Base-by-base conservation (phyloP, 2,888 invertebrate species). In the Piscicola geometra region DNA sequence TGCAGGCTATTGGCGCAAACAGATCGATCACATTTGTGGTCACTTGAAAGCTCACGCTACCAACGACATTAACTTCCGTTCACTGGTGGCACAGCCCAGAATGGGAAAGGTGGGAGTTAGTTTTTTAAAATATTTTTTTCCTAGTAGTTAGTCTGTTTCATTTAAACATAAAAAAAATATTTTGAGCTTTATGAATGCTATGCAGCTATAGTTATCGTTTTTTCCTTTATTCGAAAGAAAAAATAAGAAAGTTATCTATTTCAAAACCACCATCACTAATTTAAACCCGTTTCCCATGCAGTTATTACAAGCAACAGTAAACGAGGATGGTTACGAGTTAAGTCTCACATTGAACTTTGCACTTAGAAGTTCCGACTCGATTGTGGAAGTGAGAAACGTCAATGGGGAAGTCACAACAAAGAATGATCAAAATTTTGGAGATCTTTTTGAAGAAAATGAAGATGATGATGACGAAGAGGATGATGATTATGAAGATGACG, bases 1-100 rank as follows among this genome's bases (percentile, higher is more conserved):
- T 5, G n/a, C 77, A 85, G 86, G 86, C 33, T 86, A 85, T 79
- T 86, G 86, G 86, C 80, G 85, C 41, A 85, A 85, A 77, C 86
- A 86, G 77, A 80, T 86, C 71, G 86, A 86, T 28, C 86, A 86
- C 79, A 82, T 86, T 30, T 83, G 83, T 78, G 83, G 83, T 69
- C 86, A 86, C 76, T 79, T 86, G 28, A 86, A 85, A 77, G 84
- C 84, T 9, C 83, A 85, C 78, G 84, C 85, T 12, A 82, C 84
- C 75, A 85, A 85, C 80, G 83, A 85, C 79, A 82, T 85, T 2
- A 85, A 86, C 78, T 86, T 86, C 79, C 79, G 85, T 71, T 83
- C 85, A 30, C 78, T 86, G 47, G 83, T 86, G 77, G 84, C 83
- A n/a, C 85, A 86, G 79, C 85, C 86, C 3, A 82, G 83, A 75